Evolutionary conservation across 2,113 vertebrate species (phyloP).

Genomic region (Hydrolagus affinis): DNA sequence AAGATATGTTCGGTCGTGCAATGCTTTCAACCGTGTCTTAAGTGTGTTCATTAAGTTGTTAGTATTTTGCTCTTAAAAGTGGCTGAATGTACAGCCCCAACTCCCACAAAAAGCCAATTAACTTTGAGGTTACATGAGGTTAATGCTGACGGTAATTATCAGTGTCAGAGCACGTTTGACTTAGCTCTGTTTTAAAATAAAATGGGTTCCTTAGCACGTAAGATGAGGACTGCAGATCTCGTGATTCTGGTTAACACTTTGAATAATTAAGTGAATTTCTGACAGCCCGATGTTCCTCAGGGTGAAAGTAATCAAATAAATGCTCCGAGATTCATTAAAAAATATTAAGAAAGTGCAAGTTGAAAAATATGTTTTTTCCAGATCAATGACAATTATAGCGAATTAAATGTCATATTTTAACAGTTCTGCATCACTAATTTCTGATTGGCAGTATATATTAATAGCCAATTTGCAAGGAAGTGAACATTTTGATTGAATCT

Average conservation of each 20-base stretch:
- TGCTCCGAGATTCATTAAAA: neutral
- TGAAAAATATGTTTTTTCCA: neutral
- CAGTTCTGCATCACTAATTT: neutral
- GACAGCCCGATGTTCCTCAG: neutral
- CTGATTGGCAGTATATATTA: slow-evolving; percentile 8
- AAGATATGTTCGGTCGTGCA: no score
- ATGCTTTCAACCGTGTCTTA: no score
- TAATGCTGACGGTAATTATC: no score
- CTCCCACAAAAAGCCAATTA: neutral
- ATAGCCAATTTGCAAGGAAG: neutral
- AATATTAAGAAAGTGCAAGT: neutral
- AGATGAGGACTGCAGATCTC: neutral
- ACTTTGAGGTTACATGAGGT: no score
- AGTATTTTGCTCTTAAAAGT: neutral
- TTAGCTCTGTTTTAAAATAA: slow-evolving; percentile 5
- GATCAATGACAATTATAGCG: neutral
- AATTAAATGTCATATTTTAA: neutral
- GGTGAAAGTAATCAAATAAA: neutral
- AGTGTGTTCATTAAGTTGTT: neutral
- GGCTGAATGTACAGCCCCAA: neutral
- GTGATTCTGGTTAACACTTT: neutral
- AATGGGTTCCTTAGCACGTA: neutral
- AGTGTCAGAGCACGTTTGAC: neutral
- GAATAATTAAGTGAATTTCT: slow-evolving; percentile 11
- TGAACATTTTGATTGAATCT: neutral